Evolutionary conservation across 1,140 invertebrate species (phyloP).

Genomic region (Lordiphosa clarofinis): DNA sequence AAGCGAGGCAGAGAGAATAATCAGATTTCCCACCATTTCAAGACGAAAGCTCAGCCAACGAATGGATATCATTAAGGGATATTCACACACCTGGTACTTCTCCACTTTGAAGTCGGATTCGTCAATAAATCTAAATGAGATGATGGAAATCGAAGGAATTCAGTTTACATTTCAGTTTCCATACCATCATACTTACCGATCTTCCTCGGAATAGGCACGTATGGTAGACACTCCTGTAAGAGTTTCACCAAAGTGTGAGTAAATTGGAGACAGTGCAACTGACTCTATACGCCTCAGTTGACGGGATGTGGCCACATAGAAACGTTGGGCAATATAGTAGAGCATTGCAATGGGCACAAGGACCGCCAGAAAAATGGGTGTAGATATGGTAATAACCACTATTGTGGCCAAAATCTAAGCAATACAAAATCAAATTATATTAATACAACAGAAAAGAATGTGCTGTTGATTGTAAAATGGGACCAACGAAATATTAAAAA

Average conservation of each 20-base stretch:
- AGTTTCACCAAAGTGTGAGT: conserved; percentile 87
- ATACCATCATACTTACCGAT: too few species aligned
- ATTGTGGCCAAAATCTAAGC: too few species aligned
- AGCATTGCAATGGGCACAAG: too few species aligned
- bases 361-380: too few species aligned
- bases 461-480: too few species aligned
- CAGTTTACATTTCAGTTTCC: too few species aligned
- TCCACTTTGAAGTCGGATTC: conserved; percentile 93
- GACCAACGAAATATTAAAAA: too few species aligned
- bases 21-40: conserved; percentile 95
- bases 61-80: conserved; percentile 92
- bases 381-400: too few species aligned
- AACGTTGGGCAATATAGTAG: conserved; percentile 33
- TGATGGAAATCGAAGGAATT: too few species aligned
- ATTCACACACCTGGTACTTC: conserved; percentile 93
- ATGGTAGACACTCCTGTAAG: conserved; percentile 88
- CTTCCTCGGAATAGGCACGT: conserved; percentile 83
- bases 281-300: conserved; percentile 93
- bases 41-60: conserved; percentile 94
- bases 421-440: too few species aligned
- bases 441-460: too few species aligned
- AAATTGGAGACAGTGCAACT: conserved; percentile 85
- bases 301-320: conserved; percentile 91
- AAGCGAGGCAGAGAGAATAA: conserved; percentile 93
- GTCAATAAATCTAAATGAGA: conserved; percentile 85